Conservation (phyloP, 2,113 vertebrate genomes). For the Dunckerocampus dactyliophorus region DNA sequence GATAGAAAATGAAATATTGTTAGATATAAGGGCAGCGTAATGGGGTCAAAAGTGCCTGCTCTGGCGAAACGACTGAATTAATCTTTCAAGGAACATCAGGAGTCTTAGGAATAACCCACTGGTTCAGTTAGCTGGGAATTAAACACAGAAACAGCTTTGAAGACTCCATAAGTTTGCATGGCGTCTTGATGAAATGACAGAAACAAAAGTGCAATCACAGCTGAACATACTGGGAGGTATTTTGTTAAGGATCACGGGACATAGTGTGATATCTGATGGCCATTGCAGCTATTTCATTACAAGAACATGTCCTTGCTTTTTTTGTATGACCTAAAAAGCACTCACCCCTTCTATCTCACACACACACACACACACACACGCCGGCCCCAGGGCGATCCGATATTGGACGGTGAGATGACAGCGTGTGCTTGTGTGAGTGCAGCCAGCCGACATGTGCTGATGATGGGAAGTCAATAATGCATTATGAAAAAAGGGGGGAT, state of each 20-base stretch:
- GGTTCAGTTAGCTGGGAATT: conserved; percentile 5
- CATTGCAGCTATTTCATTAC: conserved; percentile 52
- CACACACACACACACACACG: conserved; percentile 9
- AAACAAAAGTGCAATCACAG: conserved; percentile 1
- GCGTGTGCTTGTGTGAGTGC: conserved; percentile 68
- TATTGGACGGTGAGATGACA: conserved; percentile 73
- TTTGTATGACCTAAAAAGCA: conserved; percentile 64
- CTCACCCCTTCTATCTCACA: conserved; percentile 20
- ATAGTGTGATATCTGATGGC: conserved; percentile 42
- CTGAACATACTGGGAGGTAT: conserved; percentile 15
- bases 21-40: conserved; percentile 28
- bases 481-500: conserved; percentile 69
- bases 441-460: conserved; percentile 69
- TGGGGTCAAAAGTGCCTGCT: conserved; percentile 23
- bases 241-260: conserved; percentile 38
- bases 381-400: conserved; percentile 70
- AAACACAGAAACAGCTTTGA: conserved; percentile 6
- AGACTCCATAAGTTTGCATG: background rate
- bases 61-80: conserved; percentile 2
- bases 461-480: conserved; percentile 74
- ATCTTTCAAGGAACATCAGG: conserved; percentile 3
- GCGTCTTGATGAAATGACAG: background rate
- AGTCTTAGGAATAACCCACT: conserved; percentile 12
- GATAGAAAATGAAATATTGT: conserved; percentile 22
- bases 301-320: conserved; percentile 69